A percentile compares a stretch with the other conserved stretches of the same genome.
These are phyloP conservation scores for Heteractis magnifica DNA, from an alignment of 92 coral and sea anemone species.

Conservation along the genomic window DNA sequence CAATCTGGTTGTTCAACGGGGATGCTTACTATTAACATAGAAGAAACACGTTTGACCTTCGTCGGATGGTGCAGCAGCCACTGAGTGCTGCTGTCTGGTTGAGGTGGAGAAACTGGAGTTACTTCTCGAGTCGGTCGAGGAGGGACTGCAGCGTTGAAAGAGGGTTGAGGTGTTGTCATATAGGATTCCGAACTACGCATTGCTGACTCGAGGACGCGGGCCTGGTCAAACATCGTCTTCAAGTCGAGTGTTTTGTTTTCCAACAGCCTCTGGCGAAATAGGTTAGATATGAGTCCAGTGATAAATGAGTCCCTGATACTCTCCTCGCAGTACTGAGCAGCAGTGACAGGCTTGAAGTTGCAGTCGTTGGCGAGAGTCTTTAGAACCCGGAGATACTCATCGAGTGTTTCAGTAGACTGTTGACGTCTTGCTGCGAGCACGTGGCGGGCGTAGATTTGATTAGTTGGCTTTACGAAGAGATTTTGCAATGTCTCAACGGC, in stretches of 20 bases:
- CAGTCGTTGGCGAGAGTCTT: too few species aligned
- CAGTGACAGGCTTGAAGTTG: too few species aligned
- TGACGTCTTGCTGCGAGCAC: too few species aligned
- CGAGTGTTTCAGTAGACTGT: too few species aligned
- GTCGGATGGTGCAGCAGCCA: constrained; percentile 30
- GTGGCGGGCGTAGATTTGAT: constrained; percentile 36
- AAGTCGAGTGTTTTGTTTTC: constrained; percentile 39
- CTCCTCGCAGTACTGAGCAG: too few species aligned
- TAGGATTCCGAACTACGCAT: constrained; percentile 33
- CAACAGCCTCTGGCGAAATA: constrained; percentile 32
- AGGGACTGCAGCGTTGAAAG: constrained; percentile 33
- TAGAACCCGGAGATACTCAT: too few species aligned
- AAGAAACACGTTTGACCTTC: constrained; percentile 44
- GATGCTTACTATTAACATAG: constrained; percentile 56
- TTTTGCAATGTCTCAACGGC: constrained; percentile 39
- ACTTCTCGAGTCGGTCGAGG: too few species aligned
- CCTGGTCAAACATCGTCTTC: constrained; percentile 39
- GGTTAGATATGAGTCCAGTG: constrained; percentile 31
- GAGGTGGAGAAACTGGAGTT: neutral
- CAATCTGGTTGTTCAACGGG: constrained; percentile 45
- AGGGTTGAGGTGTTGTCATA: constrained; percentile 2
- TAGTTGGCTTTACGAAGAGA: constrained; percentile 31
- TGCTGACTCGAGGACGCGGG: constrained; percentile 29
- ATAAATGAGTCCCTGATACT: too few species aligned
- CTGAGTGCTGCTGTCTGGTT: constrained; percentile 14